Evolutionary conservation across 1,140 invertebrate species (phyloP).

Genomic region (Linepithema humile): DNA sequence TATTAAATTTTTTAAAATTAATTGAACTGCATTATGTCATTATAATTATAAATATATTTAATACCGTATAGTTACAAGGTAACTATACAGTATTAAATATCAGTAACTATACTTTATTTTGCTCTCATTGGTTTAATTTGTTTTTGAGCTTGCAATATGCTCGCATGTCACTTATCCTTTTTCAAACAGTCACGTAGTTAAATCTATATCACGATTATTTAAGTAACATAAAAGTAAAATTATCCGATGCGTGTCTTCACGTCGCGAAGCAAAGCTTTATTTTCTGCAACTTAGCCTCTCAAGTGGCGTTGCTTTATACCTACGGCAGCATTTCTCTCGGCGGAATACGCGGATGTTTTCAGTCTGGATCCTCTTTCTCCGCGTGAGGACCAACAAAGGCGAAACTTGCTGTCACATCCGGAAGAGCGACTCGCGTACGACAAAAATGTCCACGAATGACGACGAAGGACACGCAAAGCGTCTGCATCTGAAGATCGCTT

Average conservation of each 20-base stretch:
- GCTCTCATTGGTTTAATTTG: too few species aligned
- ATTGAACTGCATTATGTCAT: too few species aligned
- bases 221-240: not conserved
- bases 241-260: not conserved
- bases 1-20: too few species aligned
- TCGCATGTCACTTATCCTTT: too few species aligned
- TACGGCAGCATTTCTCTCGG: not conserved
- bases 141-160: too few species aligned
- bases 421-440: constrained; percentile 18
- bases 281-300: not conserved
- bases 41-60: too few species aligned
- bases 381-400: not conserved
- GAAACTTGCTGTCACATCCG: constrained; percentile 51
- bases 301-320: not conserved
- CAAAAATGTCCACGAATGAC: constrained; percentile 36
- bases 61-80: too few species aligned
- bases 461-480: constrained; percentile 32
- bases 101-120: too few species aligned
- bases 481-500: constrained; percentile 45
- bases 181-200: too few species aligned
- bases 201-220: too few species aligned
- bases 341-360: constrained; percentile 4
- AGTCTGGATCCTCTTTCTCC: constrained; percentile 21
- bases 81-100: too few species aligned
- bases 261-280: not conserved